Evolutionary conservation across 92 coral and sea anemone species (phyloP), one percentile per base, ranked within the genome.

Genomic region (Isaurus tuberculatus): DNA sequence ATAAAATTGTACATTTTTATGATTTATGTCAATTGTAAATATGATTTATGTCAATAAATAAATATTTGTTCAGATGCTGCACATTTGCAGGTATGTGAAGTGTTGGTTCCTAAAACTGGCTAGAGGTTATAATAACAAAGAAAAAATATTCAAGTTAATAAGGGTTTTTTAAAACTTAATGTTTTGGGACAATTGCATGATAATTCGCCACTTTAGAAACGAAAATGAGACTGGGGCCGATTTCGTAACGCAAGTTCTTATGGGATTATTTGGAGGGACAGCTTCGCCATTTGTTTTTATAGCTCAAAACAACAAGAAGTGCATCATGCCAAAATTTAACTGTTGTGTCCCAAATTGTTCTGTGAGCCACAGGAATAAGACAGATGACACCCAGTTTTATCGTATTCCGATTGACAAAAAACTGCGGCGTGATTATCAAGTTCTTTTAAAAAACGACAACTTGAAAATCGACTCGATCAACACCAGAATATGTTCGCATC

Each of bases 391-490:
- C 19, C 48, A 83, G 22, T 84, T 70, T 79, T 80, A 86, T 53
- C 43, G 83, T 20, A 85, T 89, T 36, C 90, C 92, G 33, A 87
- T 36, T 25, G 87, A 86, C 60, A 57, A 66, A 43, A 78, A 82
- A 16, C 58, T 90, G 64, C 84, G 81, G 67, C 51, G 69, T 65
- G 75, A 44, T 4, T 90, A 87, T 84, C 80, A 75, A 67, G 78
- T 86, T 44, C 43, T 87, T 28, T 33, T 87, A 14, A 70, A 68
- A 70, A 87, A 83, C 66, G 90, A 83, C 51, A 83, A 66, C 42
- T 73, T 87, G 44, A 87, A 83, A 73, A 28, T 72, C 78, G 83
- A 83, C 49, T 87, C 84, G 23, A 66, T 23, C 44, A 51, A 73
- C 66, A 87, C 91, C 19, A 73, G 84, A 72, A 73, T 87, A 33